Evolutionary conservation across 2,888 invertebrate species (phyloP), one percentile per base, ranked within the genome.

Genomic region (Allygus modestus): DNA sequence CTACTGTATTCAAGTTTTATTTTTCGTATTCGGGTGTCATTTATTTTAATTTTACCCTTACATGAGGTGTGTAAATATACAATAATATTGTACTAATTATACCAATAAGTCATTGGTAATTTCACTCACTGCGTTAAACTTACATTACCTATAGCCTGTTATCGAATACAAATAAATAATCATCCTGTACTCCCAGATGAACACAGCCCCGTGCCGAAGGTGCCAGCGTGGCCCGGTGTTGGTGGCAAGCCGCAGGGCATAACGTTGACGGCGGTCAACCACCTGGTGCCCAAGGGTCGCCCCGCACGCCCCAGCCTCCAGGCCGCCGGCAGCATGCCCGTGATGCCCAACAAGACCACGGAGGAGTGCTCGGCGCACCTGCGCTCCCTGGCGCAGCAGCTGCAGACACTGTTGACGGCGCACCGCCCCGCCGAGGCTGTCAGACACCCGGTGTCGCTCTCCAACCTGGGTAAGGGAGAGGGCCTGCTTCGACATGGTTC

Each of bases 261-360:
- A 31, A 15, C 69, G 1, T 5, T 69, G 69, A 15, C 69, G 1
- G n/a, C 12, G 4, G 31, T 33, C 0, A 28, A n/a, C 11, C 5
- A n/a, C 1, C 26, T 61, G 71, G 37, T 33, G n/a, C 5, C 28
- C 37, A 73, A 73, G 23, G 26, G 23, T 1, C 37, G 43, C 31
- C 0, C 33, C 11, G 23, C n/a, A 2, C 31, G 82, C 17, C 43
- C 7, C 28, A 82, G 82, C 20, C 37, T 82, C 17, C 20, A 26
- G 11, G 69, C 65, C n/a, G 69, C 69, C 7, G 82, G 82, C 28
- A 82, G 82, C 23, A n/a, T 69, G n/a, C 69, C 23, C n/a, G 28
- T 26, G 0, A n/a, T 41, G 41, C 26, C 28, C 15, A 82, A 26
- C 41, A 28, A 37, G 23, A 43, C 82, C 17, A 41, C 65, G 31